Evolutionary conservation across 2,888 invertebrate species (phyloP).

Genomic region (Eueremaeus valkanovi): DNA sequence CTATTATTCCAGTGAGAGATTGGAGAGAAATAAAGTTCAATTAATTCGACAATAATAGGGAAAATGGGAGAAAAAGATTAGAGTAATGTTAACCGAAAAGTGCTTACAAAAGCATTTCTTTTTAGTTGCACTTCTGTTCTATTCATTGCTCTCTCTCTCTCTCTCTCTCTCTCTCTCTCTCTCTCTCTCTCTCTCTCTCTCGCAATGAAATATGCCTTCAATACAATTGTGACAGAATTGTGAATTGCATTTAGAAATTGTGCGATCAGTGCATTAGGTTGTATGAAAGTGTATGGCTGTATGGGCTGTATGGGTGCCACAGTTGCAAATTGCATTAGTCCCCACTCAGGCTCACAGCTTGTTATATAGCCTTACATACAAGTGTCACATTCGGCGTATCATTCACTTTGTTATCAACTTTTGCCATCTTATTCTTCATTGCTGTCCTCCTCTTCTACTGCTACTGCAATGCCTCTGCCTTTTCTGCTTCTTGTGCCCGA

Average conservation of each 20-base stretch:
- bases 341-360: not conserved
- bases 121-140: not conserved
- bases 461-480: not conserved
- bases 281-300: too few species aligned
- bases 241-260: conserved; percentile 11
- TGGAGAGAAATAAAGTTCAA: conserved; percentile 4
- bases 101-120: conserved; percentile 11
- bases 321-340: conserved; percentile 16
- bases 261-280: conserved; percentile 1
- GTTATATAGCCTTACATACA: conserved; percentile 16
- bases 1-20: not conserved
- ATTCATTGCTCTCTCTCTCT: not conserved
- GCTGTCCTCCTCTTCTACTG: not conserved
- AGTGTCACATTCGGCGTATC: not conserved
- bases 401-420: conserved; percentile 2
- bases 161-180: too few species aligned
- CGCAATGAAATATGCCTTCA: conserved; percentile 28
- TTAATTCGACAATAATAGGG: conserved; percentile 4
- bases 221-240: conserved; percentile 24
- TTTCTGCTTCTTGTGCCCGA: not conserved
- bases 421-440: not conserved
- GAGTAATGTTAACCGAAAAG: conserved; percentile 9
- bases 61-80: not conserved
- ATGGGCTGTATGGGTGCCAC: not conserved
- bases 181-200: too few species aligned